These are phyloP conservation scores for Drosophila greeni DNA, from an alignment of 2,888 invertebrate species.

Conservation along the genomic window DNA sequence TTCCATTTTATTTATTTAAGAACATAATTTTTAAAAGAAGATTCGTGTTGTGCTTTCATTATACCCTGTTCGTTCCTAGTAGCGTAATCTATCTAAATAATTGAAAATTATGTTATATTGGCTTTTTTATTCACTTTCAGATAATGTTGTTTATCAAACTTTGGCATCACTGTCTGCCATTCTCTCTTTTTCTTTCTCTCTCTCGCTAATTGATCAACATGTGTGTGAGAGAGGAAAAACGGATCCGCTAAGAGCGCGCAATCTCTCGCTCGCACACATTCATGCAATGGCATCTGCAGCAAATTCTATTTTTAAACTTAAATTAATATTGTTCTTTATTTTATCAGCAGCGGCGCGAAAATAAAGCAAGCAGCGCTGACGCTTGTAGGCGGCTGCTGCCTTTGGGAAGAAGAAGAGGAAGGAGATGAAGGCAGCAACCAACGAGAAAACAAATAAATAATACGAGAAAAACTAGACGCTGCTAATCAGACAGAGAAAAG, in stretches of 20 bases:
- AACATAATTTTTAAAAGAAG: neutral
- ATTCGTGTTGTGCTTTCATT: no score
- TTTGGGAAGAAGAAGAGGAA: constrained; percentile 3
- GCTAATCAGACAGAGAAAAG: constrained; percentile 61
- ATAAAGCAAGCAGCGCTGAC: constrained; percentile 53
- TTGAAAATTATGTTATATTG: neutral
- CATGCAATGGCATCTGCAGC: constrained; percentile 69
- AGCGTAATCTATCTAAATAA: neutral
- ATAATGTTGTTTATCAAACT: neutral
- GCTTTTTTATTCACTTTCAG: neutral
- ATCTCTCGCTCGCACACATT: constrained; percentile 46
- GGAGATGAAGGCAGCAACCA: constrained; percentile 42
- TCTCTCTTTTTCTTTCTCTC: constrained; percentile 24
- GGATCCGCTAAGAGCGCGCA: constrained; percentile 38
- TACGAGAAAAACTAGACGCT: constrained; percentile 63
- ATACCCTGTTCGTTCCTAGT: no score
- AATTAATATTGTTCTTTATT: constrained; percentile 77
- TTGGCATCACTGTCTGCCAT: constrained; percentile 12
- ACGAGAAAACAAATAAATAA: constrained; percentile 65
- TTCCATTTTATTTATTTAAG: no score
- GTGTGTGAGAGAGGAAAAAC: constrained; percentile 41
- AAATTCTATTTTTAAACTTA: constrained; percentile 75
- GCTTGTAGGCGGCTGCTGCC: constrained; percentile 55
- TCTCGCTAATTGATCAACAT: constrained; percentile 36
- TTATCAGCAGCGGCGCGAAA: constrained; percentile 72